Conservation (phyloP, 2,113 vertebrate species). For the Apodemus speciosus region DNA sequence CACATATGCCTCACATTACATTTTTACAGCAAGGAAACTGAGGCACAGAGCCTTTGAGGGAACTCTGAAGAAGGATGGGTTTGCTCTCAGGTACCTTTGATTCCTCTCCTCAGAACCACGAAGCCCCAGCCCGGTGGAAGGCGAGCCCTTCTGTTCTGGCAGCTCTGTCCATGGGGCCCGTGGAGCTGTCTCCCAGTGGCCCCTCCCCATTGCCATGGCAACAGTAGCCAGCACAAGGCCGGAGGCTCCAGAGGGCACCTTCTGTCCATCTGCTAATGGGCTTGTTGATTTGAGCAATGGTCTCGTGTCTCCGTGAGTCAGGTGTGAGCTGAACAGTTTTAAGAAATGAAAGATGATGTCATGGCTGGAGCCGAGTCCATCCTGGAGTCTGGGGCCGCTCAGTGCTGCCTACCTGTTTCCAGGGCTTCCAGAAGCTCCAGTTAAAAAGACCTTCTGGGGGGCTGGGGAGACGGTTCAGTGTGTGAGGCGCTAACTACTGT, state of each 20-base stretch:
- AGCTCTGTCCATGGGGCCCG: neutral
- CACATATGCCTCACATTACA: neutral
- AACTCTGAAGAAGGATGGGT: neutral
- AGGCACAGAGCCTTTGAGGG: neutral
- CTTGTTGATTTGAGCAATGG: conserved; percentile 2
- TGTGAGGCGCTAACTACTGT: no score
- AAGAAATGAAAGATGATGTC: neutral
- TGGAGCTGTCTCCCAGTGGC: neutral
- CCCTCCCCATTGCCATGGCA: conserved; percentile 39
- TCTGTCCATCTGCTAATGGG: neutral
- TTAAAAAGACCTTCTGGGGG: neutral
- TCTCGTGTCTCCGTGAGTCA: neutral
- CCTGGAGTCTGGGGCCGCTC: neutral
- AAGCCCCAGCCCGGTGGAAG: neutral
- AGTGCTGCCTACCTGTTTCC: neutral
- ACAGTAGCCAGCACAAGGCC: neutral
- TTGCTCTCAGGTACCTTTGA: neutral
- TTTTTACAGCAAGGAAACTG: neutral
- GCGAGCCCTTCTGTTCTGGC: neutral
- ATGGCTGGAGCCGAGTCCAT: fast-evolving
- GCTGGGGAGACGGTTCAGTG: neutral
- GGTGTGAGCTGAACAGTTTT: neutral
- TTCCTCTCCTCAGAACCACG: neutral
- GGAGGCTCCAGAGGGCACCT: neutral
- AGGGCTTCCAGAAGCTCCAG: neutral